Percentiles rank a stretch among this genome's conserved stretches.
Conservation (phyloP, 2,888 invertebrate genomes). For the Schizaphis graminum region DNA sequence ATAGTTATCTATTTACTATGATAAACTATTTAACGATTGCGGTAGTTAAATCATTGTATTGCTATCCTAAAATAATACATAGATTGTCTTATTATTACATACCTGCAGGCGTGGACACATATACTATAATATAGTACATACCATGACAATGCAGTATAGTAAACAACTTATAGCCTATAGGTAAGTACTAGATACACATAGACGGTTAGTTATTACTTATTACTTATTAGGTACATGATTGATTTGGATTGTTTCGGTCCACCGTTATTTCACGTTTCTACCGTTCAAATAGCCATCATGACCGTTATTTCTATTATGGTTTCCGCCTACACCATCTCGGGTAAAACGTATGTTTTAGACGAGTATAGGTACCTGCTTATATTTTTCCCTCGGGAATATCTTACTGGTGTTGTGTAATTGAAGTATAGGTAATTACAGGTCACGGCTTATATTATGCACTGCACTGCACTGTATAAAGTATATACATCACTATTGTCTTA, state of each 20-base stretch:
- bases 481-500: not conserved
- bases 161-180: not conserved
- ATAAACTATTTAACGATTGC: not conserved
- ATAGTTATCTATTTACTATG: not conserved
- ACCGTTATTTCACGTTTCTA: not conserved
- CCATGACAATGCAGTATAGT: not conserved
- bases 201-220: not conserved
- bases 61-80: not conserved
- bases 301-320: not conserved
- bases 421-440: not conserved
- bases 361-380: not conserved
- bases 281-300: not conserved
- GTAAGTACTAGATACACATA: not conserved
- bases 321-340: not conserved
- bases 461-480: not conserved
- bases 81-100: not conserved
- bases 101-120: not conserved
- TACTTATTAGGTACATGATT: not conserved
- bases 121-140: not conserved
- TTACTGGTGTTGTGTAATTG: not conserved
- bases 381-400: not conserved
- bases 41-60: not conserved
- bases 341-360: not conserved
- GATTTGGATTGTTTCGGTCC: not conserved
- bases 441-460: not conserved